Base-by-base conservation (phyloP, 2,113 vertebrate genomes). In the Glareola pratincola region DNA sequence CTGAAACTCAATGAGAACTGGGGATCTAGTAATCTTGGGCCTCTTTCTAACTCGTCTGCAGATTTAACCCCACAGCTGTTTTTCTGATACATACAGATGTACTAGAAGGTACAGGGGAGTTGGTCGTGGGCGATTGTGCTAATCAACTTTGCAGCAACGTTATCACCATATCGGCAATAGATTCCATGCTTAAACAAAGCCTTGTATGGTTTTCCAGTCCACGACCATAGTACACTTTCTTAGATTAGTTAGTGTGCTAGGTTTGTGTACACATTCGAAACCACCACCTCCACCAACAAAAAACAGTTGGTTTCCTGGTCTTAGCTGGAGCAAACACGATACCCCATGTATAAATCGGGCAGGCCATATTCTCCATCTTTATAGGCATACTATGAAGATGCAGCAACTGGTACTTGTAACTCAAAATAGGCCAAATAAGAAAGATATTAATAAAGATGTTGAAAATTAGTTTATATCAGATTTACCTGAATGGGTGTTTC, bases 281-380 rank as follows among this genome's bases (percentile, higher is more conserved):
- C 9, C 19, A 87, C 36, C 32, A 56, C 14, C 20, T 77, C 29
- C 57, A n/a, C 30, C 22, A 69, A 27, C 5, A 60, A 36, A 68
- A 76, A 11, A 0, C 36, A 39, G 8, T 21, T 48, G 16, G 4
- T 62, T 86, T 89, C 72, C 76, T 88, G 54, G 36, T 62, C 67
- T 47, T 47, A 83, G 36, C 63, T 53, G 59, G 11, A 39, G 57
- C 27, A 92, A 59, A 47, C 36, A 82, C 1, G 4, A 36, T 34
- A 86, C 27, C 27, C 13, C 0, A 0, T 39, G 14, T 51, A 10
- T 22, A 68, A 83, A 56, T 19, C 1, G 0, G 48, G 22, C 23
- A 73, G 63, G 39, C 5, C 22, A 34, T n/a, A n/a, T 41, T 95
- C 39, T 81, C 56, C 62, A 82, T 34, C 3, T 39, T 90, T 21